phyloP scores from a whole-genome alignment of 2,113 vertebrate genomes.

The Manacus vitellinus region DNA sequence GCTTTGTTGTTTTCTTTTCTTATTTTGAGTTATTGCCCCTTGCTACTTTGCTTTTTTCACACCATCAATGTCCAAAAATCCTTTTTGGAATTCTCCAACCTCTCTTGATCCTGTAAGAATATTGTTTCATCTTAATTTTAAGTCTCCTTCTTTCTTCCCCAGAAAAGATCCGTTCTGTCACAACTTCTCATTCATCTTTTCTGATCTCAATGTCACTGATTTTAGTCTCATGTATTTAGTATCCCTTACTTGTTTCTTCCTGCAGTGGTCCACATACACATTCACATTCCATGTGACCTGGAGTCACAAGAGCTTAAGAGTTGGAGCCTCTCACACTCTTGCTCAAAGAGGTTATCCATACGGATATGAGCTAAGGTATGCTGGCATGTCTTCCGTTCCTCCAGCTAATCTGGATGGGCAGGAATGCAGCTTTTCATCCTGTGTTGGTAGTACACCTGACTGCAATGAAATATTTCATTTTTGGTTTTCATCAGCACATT shows the following conservation, averaged over 20 bases:
- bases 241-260: neutral
- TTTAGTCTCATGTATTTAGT: neutral
- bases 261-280: neutral
- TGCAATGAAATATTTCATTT: neutral
- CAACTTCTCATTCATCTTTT: neutral
- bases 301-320: neutral
- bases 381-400: neutral
- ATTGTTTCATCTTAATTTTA: neutral
- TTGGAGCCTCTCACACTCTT: neutral
- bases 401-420: neutral
- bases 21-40: neutral
- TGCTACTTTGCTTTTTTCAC: neutral
- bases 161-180: neutral
- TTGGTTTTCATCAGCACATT: neutral
- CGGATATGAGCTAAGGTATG: accelerated
- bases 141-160: neutral
- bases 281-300: neutral
- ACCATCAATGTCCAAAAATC: neutral
- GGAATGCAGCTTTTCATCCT: neutral
- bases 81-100: neutral
- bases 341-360: neutral
- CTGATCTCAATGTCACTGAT: neutral
- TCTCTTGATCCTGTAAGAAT: neutral
- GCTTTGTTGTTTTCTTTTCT: neutral
- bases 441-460: neutral